These are phyloP conservation scores for Drosophila sturtevanti DNA, from an alignment of 1,140 invertebrate species.

Conservation along the genomic window DNA sequence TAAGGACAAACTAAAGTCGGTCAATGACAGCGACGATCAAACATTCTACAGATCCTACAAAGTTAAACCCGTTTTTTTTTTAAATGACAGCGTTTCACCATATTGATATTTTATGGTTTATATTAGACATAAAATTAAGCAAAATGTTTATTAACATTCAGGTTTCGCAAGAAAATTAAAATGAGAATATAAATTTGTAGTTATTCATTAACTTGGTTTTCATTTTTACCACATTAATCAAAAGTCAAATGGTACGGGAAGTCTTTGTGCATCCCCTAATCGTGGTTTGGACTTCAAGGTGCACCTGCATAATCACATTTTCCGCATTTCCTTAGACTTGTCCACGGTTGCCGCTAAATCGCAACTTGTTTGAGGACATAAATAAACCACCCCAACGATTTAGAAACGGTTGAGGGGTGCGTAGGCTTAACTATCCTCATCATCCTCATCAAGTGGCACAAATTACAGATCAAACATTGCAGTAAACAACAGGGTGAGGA, in stretches of 20 bases:
- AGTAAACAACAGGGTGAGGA: conserved; percentile 2
- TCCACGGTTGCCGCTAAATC: conserved; percentile 34
- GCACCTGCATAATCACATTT: conserved; percentile 57
- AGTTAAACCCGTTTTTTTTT: no score
- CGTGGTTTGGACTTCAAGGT: neutral
- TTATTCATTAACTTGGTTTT: conserved; percentile 17
- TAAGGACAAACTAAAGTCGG: no score
- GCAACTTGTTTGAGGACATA: conserved; percentile 44
- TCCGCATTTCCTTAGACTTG: conserved; percentile 38
- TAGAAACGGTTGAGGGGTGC: conserved; percentile 9
- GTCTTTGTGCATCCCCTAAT: neutral
- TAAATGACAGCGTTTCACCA: no score
- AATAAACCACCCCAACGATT: conserved; percentile 63
- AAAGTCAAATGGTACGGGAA: conserved; percentile 19
- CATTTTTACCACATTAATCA: conserved; percentile 35
- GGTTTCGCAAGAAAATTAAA: neutral
- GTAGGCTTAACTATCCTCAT: neutral
- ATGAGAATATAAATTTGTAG: neutral
- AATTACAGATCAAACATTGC: conserved; percentile 57
- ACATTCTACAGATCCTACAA: no score
- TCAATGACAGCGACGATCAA: no score
- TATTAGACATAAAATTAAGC: no score
- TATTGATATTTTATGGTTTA: no score
- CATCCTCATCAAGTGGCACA: conserved; percentile 52
- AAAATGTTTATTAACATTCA: neutral